Evolutionary conservation across 2,113 vertebrate genomes (phyloP), one percentile per base, ranked within the genome.

Genomic region (Clarias macrocephalus): DNA sequence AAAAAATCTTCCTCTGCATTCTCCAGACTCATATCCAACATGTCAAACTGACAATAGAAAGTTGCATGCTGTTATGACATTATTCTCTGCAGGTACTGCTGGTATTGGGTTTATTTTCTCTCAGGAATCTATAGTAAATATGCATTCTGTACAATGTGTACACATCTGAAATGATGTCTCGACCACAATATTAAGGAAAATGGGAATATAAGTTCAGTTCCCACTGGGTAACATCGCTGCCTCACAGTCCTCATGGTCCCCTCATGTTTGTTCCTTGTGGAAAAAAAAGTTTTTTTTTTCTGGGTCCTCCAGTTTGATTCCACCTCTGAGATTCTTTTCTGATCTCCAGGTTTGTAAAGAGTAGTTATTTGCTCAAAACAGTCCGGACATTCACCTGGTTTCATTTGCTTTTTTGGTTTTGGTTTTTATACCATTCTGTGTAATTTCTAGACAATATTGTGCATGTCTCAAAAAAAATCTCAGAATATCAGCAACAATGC

Each of bases 21-120:
- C 37, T 37, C 57, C 68, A 52, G 66, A 48, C 48, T 79, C 52
- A 48, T 42, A 80, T n/a, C 65, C 79, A 54, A 75, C 83, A 80
- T 84, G 82, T 89, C 84, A 86, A 62, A 85, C 60, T 83, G 79
- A 65, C 25, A 86, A 52, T 73, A 66, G 48, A n/a, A 66, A 87
- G 25, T 48, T 75, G 23, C 81, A 86, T 52, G 48, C 15, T 72
- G 54, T 42, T 48, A 82, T 57, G 16, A 48, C 52, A 70, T 81
- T 82, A 62, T 48, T 72, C 42, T 80, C 1, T 76, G 57, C 42
- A 57, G 65, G 82, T 25, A 57, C 28, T 59, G 28, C 21, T 76
- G 33, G n/a, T 82, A 52, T 18, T 52, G 62, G 33, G n/a, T 9
- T 70, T 56, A 30, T 56, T 56, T 68, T 83, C 62, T 54, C 28